A percentile compares a stretch with the other conserved stretches of the same genome.
phyloP scores from a whole-genome alignment of 2,888 invertebrate species.

The Chirona hameri region DNA sequence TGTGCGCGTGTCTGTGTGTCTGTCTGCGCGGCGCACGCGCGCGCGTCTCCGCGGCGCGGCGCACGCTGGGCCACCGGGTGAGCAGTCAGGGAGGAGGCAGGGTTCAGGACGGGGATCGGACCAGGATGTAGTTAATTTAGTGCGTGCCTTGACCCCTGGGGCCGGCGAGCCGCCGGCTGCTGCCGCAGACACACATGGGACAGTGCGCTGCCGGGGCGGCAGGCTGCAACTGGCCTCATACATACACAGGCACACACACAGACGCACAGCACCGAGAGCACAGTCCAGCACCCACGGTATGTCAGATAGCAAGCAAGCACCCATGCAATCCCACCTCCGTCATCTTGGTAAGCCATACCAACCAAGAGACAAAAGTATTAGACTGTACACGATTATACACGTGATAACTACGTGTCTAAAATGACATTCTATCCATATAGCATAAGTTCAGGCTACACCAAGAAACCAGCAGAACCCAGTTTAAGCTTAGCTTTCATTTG shows the following conservation, averaged over 20 bases:
- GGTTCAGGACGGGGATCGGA: not conserved
- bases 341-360: too few species aligned
- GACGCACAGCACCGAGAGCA: not conserved
- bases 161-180: not conserved
- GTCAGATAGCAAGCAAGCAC: too few species aligned
- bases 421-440: too few species aligned
- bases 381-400: too few species aligned
- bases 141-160: not conserved
- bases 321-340: too few species aligned
- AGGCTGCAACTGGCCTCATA: not conserved
- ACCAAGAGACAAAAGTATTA: too few species aligned
- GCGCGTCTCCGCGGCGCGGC: not conserved
- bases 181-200: not conserved
- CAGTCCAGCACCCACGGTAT: too few species aligned
- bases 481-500: too few species aligned
- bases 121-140: not conserved
- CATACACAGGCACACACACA: not conserved
- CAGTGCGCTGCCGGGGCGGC: conserved; percentile 2
- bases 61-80: too few species aligned
- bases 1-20: not conserved
- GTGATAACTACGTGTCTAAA: too few species aligned
- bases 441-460: too few species aligned
- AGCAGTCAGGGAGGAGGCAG: not conserved
- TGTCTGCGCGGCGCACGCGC: not conserved
- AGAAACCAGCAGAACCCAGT: too few species aligned